These are phyloP conservation scores for Ophioninae sp. DNA, from an alignment of 2,888 invertebrate genomes.

Conservation along the genomic window DNA sequence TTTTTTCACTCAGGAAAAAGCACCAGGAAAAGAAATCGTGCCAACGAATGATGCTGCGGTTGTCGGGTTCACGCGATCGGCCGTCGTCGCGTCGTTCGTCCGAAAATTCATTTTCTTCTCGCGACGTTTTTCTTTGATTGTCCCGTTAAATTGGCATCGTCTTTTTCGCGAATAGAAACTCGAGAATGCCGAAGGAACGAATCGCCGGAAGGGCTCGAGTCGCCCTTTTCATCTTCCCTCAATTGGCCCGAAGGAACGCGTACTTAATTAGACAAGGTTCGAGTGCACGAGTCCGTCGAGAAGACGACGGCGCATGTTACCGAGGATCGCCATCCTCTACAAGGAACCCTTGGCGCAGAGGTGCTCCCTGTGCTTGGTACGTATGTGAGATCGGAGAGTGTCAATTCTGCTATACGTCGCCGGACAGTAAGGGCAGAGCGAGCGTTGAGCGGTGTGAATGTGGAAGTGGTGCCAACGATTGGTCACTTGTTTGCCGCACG, in stretches of 20 bases:
- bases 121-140: neutral
- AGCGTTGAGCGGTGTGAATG: conserved; percentile 90
- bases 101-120: neutral
- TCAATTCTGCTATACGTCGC: conserved; percentile 94
- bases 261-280: conserved; percentile 51
- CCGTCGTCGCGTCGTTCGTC: neutral
- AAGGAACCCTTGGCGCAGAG: conserved; percentile 75
- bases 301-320: conserved; percentile 74
- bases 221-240: too few relatives aligned
- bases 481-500: conserved; percentile 92
- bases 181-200: neutral
- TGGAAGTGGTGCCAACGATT: conserved; percentile 95
- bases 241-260: neutral
- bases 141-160: neutral
- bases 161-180: neutral
- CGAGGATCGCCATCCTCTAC: conserved; percentile 76
- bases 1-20: neutral
- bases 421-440: conserved; percentile 92
- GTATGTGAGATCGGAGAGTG: conserved; percentile 91
- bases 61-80: too few relatives aligned
- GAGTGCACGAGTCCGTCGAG: conserved; percentile 61
- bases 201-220: too few relatives aligned
- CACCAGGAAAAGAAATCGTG: neutral
- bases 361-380: conserved; percentile 85
- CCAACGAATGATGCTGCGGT: neutral